A percentile compares a stretch with the other conserved stretches of the same genome.
Evolutionary conservation across 2,113 vertebrate genomes (phyloP).

Genomic region (Labeo catla): DNA sequence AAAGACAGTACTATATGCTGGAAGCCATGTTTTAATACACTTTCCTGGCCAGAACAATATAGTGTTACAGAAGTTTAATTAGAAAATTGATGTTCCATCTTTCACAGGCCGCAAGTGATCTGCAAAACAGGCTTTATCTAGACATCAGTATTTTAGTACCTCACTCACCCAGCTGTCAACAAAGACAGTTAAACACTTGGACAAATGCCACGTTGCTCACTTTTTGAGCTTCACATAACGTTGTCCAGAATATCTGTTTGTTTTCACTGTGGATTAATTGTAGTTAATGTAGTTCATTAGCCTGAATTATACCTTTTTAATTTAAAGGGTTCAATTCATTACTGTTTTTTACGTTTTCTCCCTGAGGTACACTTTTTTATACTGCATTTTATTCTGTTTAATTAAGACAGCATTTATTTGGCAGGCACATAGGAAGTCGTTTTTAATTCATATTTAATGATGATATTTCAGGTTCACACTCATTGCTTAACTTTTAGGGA

Average conservation of each 20-base stretch:
- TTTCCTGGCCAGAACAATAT: neutral
- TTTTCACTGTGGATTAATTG: neutral
- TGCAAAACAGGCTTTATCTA: neutral
- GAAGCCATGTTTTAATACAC: neutral
- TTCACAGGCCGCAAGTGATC: neutral
- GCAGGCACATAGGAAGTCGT: neutral
- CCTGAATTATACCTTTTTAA: neutral
- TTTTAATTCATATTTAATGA: conserved; percentile 10
- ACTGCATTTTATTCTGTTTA: neutral
- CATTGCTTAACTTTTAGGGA: conserved; percentile 25
- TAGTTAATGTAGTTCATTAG: neutral
- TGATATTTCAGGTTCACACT: conserved; percentile 24
- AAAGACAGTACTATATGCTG: neutral
- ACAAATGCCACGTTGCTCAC: neutral
- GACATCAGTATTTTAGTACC: conserved; percentile 23
- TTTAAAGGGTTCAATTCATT: neutral
- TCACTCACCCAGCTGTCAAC: conserved; percentile 8
- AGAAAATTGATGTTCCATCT: neutral
- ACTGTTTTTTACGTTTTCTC: neutral
- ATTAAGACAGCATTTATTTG: neutral
- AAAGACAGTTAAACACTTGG: neutral
- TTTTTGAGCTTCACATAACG: conserved; percentile 15
- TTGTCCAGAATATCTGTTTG: neutral
- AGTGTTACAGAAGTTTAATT: neutral
- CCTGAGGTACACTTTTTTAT: neutral